Percentiles rank a stretch among this genome's conserved stretches.
Evolutionary conservation across 2,888 invertebrate species (phyloP).

Genomic region (Saturnia japonica): DNA sequence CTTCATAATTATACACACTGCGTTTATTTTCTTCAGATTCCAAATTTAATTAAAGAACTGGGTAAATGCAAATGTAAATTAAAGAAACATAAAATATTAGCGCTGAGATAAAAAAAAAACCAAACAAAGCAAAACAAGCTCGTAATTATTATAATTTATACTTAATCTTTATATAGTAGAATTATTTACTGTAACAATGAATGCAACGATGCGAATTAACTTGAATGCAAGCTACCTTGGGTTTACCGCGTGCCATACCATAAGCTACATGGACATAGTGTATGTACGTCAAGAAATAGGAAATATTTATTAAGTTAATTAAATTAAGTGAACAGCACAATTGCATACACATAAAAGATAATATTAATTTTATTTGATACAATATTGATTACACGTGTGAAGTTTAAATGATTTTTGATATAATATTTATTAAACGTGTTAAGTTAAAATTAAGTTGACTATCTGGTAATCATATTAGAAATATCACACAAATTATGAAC

Average conservation of each 20-base stretch:
- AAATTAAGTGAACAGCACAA: neutral
- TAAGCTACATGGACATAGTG: conserved; percentile 1
- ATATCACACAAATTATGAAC: neutral
- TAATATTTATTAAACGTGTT: too few relatives aligned
- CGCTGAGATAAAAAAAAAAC: too few relatives aligned
- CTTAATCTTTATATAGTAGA: neutral
- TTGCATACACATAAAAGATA: neutral
- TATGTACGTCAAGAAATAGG: neutral
- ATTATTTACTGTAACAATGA: neutral
- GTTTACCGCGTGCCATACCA: conserved; percentile 28
- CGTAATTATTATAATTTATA: conserved; percentile 1
- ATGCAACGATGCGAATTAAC: conserved; percentile 42
- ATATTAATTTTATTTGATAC: neutral
- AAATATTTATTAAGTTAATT: neutral
- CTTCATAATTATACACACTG: too few relatives aligned
- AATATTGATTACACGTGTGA: too few relatives aligned
- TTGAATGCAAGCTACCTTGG: conserved; percentile 40
- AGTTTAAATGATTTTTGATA: too few relatives aligned
- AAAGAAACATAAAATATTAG: too few relatives aligned
- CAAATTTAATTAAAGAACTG: neutral
- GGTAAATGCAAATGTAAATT: neutral
- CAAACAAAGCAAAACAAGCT: neutral
- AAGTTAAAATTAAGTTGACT: neutral
- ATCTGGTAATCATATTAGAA: neutral
- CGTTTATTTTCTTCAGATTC: too few relatives aligned